Evolutionary conservation across 2,797 vertebrate genomes (phyloP).

Genomic region (Typhlichthys eigenmanni): DNA sequence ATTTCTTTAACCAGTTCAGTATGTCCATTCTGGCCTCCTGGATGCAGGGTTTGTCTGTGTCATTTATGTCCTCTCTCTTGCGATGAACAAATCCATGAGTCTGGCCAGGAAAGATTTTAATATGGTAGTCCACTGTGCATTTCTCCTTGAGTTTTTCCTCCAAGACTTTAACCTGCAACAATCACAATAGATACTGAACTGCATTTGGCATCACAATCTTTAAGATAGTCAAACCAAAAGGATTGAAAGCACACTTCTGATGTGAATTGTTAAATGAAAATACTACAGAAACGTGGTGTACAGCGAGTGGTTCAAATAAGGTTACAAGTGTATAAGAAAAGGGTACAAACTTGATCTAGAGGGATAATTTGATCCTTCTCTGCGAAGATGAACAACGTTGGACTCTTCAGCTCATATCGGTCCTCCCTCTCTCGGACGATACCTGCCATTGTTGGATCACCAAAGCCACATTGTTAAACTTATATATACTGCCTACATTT

Average conservation of each 20-base stretch:
- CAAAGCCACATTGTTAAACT: background rate
- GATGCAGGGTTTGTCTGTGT: slow-evolving; percentile 80
- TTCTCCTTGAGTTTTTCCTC: slow-evolving; percentile 83
- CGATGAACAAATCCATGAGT: slow-evolving; percentile 93
- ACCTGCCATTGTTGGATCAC: slow-evolving; percentile 60
- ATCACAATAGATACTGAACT: background rate
- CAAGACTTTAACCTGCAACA: slow-evolving; percentile 76
- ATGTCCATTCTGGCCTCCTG: slow-evolving; percentile 85
- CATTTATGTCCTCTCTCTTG: slow-evolving; percentile 85
- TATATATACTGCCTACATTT: background rate
- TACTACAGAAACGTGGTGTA: too few relatives aligned
- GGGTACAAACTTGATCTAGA: slow-evolving; percentile 71
- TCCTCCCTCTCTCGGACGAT: slow-evolving; percentile 76
- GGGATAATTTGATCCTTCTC: slow-evolving; percentile 79
- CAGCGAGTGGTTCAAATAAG: too few relatives aligned
- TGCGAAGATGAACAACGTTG: slow-evolving; percentile 84
- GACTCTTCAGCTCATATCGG: slow-evolving; percentile 70
- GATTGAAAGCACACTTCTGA: background rate
- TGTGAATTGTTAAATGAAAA: too few relatives aligned
- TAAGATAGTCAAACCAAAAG: background rate
- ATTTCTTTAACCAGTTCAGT: slow-evolving; percentile 87
- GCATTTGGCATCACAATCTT: background rate
- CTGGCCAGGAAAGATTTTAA: slow-evolving; percentile 90
- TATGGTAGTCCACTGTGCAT: slow-evolving; percentile 80
- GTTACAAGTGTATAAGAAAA: background rate